These are phyloP conservation scores for Procavia capensis DNA, from an alignment of 2,113 vertebrate species.

Conservation along the genomic window DNA sequence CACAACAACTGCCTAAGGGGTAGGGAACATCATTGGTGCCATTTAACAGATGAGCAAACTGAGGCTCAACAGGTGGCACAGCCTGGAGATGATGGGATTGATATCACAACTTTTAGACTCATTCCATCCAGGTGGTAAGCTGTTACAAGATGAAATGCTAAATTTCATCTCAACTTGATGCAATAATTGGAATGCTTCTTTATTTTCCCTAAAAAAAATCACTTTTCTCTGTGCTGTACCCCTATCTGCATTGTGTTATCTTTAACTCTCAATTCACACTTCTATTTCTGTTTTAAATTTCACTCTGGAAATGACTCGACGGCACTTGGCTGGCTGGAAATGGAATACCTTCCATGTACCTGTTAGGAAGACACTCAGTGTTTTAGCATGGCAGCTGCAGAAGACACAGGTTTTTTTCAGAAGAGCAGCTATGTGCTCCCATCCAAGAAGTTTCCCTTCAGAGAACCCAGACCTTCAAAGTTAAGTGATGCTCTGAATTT, in stretches of 20 bases:
- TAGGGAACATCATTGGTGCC: background rate
- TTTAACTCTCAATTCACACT: background rate
- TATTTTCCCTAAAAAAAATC: conserved; percentile 13
- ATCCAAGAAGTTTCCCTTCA: background rate
- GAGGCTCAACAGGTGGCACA: background rate
- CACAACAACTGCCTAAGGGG: too few species aligned
- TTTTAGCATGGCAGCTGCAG: background rate
- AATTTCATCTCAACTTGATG: background rate
- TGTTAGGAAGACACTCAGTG: background rate
- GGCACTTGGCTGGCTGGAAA: too few species aligned
- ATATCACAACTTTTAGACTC: background rate
- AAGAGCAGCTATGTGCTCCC: background rate
- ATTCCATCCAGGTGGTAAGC: background rate
- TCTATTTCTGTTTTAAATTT: background rate
- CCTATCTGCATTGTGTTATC: background rate
- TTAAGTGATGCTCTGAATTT: background rate
- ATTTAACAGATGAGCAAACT: background rate
- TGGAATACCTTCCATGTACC: background rate
- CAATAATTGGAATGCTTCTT: background rate
- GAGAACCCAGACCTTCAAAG: background rate
- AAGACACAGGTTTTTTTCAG: background rate
- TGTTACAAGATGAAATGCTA: background rate
- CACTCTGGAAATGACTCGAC: background rate
- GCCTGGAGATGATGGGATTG: background rate
- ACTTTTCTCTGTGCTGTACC: background rate